Conservation (phyloP, 2,888 invertebrate species). For the Parascotia fuliginaria region DNA sequence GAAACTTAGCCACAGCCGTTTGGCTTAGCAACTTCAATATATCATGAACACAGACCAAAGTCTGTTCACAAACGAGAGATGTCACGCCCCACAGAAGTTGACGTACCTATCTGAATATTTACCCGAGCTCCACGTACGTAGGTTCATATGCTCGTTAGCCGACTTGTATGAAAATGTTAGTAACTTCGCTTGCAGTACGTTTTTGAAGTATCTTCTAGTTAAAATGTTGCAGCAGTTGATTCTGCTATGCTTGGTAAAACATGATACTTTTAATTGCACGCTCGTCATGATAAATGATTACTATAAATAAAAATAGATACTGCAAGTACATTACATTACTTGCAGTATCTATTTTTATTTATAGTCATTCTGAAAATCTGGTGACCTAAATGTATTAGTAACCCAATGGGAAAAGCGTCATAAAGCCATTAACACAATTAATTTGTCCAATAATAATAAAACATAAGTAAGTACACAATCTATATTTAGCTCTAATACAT, state of each 20-base stretch:
- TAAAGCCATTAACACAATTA: too few species aligned
- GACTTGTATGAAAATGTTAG: conserved; percentile 31
- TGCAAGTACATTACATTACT: not conserved
- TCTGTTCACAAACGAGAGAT: conserved; percentile 45
- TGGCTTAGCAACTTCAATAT: conserved; percentile 2
- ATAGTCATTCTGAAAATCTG: too few species aligned
- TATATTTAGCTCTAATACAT: too few species aligned
- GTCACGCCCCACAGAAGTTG: conserved; percentile 35
- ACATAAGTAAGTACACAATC: too few species aligned
- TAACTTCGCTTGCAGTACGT: conserved; percentile 36
- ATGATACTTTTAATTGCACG: not conserved
- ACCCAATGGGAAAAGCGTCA: too few species aligned
- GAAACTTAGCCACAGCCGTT: not conserved
- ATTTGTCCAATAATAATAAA: too few species aligned
- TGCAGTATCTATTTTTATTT: too few species aligned
- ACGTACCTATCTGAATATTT: conserved; percentile 67
- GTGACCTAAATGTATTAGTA: too few species aligned
- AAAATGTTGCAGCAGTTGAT: not conserved
- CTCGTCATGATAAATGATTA: too few species aligned
- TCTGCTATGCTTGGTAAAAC: too few species aligned
- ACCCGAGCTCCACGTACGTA: conserved; percentile 33
- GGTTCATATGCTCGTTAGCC: conserved; percentile 29
- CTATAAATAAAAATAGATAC: too few species aligned
- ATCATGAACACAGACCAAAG: conserved; percentile 8
- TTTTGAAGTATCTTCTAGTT: conserved; percentile 3